Percentiles rank a stretch among this genome's conserved stretches.
These are phyloP conservation scores for Bombus superbus DNA, from an alignment of 1,140 invertebrate species.

Conservation along the genomic window DNA sequence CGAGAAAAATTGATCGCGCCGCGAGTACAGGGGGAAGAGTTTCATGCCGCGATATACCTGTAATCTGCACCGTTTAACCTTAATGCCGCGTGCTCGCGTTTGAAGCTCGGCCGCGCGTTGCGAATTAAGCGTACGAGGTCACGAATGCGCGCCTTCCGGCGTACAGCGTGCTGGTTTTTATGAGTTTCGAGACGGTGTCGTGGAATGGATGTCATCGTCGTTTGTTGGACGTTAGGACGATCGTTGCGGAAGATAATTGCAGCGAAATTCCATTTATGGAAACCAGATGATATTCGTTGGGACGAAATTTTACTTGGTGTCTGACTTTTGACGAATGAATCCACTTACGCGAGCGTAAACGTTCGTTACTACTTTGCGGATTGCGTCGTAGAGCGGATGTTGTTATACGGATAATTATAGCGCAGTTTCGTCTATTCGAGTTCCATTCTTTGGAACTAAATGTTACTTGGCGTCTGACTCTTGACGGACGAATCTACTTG, in stretches of 20 bases:
- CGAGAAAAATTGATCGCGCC: slow-evolving; percentile 40
- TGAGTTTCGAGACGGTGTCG: no score
- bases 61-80: slow-evolving; percentile 34
- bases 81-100: background rate
- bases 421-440: background rate
- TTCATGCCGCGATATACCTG: slow-evolving; percentile 14
- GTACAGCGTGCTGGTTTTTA: background rate
- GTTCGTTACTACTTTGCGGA: no score
- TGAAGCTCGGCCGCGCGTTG: background rate
- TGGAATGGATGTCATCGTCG: no score
- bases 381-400: background rate
- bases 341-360: no score
- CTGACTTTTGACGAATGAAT: no score
- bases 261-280: no score
- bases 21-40: background rate
- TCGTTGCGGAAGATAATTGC: no score
- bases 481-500: background rate
- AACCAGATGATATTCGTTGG: no score
- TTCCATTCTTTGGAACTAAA: background rate
- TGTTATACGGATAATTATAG: background rate
- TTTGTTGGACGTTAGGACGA: no score
- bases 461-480: background rate
- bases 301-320: no score
- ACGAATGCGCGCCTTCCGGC: background rate
- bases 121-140: slow-evolving; percentile 19